Evolutionary conservation across 2,797 vertebrate genomes (phyloP).

Genomic region (Arnoldichthys spilopterus): DNA sequence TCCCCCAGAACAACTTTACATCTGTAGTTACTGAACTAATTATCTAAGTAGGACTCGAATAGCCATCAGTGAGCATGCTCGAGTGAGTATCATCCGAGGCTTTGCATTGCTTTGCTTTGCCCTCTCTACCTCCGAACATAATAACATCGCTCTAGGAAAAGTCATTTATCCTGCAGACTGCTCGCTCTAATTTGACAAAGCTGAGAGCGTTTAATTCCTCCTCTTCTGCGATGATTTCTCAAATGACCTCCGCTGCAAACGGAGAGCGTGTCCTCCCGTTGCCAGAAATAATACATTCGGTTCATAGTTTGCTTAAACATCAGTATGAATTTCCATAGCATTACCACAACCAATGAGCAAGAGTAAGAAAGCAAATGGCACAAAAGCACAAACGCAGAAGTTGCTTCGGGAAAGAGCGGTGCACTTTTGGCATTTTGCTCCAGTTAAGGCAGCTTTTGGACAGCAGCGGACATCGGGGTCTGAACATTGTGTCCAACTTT

Average conservation of each 20-base stretch:
- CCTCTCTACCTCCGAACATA: constrained; percentile 26
- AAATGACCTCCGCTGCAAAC: constrained; percentile 51
- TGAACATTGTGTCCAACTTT: constrained; percentile 14
- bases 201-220: constrained; percentile 41
- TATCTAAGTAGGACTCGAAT: constrained; percentile 43
- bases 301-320: constrained; percentile 34
- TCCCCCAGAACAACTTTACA: constrained; percentile 27
- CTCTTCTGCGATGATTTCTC: constrained; percentile 48
- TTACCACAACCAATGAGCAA: constrained; percentile 14
- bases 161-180: constrained; percentile 35
- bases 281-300: constrained; percentile 48
- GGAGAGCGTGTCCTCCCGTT: constrained; percentile 20
- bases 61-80: constrained; percentile 44
- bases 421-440: constrained; percentile 13
- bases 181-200: constrained; percentile 51
- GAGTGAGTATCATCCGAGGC: constrained; percentile 36
- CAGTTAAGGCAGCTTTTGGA: constrained; percentile 15
- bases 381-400: constrained; percentile 14
- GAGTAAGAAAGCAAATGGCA: not conserved
- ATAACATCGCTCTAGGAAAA: constrained; percentile 49
- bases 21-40: constrained; percentile 49
- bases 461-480: not conserved
- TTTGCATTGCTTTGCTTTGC: constrained; percentile 34
- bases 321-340: constrained; percentile 24
- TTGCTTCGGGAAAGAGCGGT: constrained; percentile 9